Base-by-base conservation (phyloP, 2,888 invertebrate genomes). In the Drosophila algonquin region DNA sequence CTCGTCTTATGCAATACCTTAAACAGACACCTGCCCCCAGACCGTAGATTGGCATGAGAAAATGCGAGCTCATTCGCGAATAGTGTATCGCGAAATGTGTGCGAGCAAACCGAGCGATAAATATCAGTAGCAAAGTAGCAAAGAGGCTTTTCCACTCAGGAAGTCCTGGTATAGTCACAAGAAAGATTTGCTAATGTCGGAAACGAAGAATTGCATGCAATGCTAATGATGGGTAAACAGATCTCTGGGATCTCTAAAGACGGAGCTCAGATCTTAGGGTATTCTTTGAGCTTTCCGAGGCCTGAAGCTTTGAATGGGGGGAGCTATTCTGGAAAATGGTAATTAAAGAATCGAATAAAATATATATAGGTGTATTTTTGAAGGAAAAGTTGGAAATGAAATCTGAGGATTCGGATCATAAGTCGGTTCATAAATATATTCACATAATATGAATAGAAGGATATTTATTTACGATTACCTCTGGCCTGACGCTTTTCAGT, bases 1-100 rank as follows among this genome's bases (percentile, higher is more conserved):
- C 14, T 40, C 57, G 46, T 44, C 63, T 80, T 80, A 73, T 64
- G 83, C 71, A 80, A 80, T 58, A 47, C 4, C n/a, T 7, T 61
- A 62, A 63, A 58, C 46, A 24, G 55, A 48, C 52, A 58, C 64
- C 27, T 9, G 75, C 57, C 52, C 79, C 56, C 50, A 32, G 51
- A 53, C 32, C 52, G 47, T 5, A 51, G 12, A 55, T 50, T 55
- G 46, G 44, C 65, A 61, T 56, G 69, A 76, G 71, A 86, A 86
- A 82, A 54, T 67, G 67, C 53, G 24, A 47, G 57, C 32, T 47
- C 4, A 54, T 21, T 16, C 40, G 18, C 53, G 54, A 54, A 61
- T 27, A 27, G n/a, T 16, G 55, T 16, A 35, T 40, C 45, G 46
- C 40, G 40, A 40, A 52, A 69, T 56, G 56, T 55, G 50, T 50